Evolutionary conservation across 2,888 invertebrate species (phyloP).

Genomic region (Auanema freiburgensis): DNA sequence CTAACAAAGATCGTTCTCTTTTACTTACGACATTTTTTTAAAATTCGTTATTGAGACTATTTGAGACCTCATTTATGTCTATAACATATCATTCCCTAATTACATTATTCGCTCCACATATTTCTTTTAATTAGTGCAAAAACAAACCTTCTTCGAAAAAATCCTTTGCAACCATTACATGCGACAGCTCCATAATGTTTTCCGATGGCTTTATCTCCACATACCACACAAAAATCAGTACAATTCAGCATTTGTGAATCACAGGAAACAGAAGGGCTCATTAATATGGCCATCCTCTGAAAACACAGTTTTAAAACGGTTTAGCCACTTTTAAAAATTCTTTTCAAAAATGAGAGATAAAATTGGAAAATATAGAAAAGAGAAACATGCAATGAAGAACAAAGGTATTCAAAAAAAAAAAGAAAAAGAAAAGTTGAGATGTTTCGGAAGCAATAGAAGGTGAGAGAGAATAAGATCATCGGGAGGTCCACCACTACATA

Average conservation of each 20-base stretch:
- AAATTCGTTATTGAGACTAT: too few relatives aligned
- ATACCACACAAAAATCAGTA: constrained; percentile 59
- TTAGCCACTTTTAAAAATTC: too few relatives aligned
- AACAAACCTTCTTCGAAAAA: constrained; percentile 39
- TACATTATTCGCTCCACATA: too few relatives aligned
- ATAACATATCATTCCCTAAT: too few relatives aligned
- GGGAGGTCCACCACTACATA: too few relatives aligned
- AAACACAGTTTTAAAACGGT: background rate
- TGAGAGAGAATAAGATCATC: too few relatives aligned
- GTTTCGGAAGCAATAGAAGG: too few relatives aligned
- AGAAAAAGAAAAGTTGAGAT: too few relatives aligned
- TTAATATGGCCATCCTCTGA: constrained; percentile 32
- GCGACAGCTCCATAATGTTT: constrained; percentile 52
- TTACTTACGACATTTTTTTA: too few relatives aligned
- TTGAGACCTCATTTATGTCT: too few relatives aligned
- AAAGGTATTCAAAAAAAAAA: constrained; percentile 10
- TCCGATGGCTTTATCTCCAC: constrained; percentile 63
- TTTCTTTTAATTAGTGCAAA: too few relatives aligned
- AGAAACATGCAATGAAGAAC: constrained; percentile 4
- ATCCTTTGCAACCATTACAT: constrained; percentile 63
- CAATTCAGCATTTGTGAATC: constrained; percentile 11
- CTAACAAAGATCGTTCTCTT: background rate
- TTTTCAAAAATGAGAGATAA: background rate
- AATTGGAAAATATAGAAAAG: background rate
- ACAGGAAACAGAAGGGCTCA: constrained; percentile 33